phyloP scores from a whole-genome alignment of 92 coral and sea anemone species.

The Zoanthus sansibaricus region DNA sequence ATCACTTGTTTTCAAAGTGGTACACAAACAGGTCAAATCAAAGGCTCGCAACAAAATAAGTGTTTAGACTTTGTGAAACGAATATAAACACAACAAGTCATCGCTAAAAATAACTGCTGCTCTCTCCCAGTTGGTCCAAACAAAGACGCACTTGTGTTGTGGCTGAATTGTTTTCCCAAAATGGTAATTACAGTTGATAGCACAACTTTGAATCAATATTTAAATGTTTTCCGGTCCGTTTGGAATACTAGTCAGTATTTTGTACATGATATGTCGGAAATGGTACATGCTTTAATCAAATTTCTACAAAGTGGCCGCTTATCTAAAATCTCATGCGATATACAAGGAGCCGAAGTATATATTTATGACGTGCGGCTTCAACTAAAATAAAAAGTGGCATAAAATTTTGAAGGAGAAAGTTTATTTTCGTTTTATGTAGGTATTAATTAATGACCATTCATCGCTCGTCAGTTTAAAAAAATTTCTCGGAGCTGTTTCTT shows the following conservation, averaged over 20 bases:
- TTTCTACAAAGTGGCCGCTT: not conserved
- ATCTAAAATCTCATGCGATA: not conserved
- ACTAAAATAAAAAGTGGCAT: not conserved
- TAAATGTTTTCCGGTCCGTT: conserved; percentile 44
- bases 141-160: conserved; percentile 37
- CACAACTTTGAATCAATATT: conserved; percentile 46
- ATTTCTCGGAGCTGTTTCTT: not conserved
- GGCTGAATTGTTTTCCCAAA: conserved; percentile 34
- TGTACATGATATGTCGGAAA: conserved; percentile 36
- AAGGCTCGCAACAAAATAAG: conserved; percentile 7
- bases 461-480: not conserved
- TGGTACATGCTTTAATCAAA: conserved; percentile 18
- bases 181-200: conserved; percentile 36
- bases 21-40: not conserved
- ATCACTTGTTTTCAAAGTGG: not conserved
- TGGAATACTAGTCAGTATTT: not conserved
- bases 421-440: not conserved
- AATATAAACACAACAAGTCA: conserved; percentile 40
- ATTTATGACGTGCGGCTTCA: not conserved
- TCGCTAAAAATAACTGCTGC: conserved; percentile 33
- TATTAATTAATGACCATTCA: not conserved
- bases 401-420: not conserved
- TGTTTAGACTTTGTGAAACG: conserved; percentile 10
- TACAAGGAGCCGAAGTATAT: not conserved
- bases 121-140: conserved; percentile 24